Evolutionary conservation across 2,888 invertebrate genomes (phyloP), one percentile per base, ranked within the genome.

Genomic region (Furcula furcula): DNA sequence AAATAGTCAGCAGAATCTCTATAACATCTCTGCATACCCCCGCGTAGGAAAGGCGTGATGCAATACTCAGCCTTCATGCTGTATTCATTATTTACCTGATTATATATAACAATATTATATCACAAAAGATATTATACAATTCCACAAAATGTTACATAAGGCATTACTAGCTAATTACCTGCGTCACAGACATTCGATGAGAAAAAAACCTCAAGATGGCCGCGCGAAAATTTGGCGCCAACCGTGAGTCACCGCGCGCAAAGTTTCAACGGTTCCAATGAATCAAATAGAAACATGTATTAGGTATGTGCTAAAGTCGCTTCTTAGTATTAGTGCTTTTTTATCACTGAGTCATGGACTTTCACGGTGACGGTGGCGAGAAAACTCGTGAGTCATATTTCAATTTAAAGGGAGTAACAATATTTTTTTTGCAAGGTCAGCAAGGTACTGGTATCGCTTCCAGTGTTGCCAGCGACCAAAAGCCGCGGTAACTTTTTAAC

Each of bases 151-250:
- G 29, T 55, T 55, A 44, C 28, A 40, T 47, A 47, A 43, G 26
- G 29, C 21, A 14, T 26, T 9, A 26, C 14, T 9, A 31, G 40
- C 29, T 38, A 36, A 36, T 27, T 9, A 11, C 9, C n/a, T 7
- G 28, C 48, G 41, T 48, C 48, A 42, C 19, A 9, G 38, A 44
- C 48, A 46, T 52, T 51, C 30, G 38, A 33, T 34, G 34, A 38
- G 25, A 35, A 38, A 55, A 45, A 31, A 31, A 23, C 2, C 11
- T 34, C 20, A 58, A 58, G 23, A 58, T 56, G 55, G 55, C 47
- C 9, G 25, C 31, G 37, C 13, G 31, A 42, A 19, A 39, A 30
- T 43, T 51, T 48, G 45, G 52, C 59, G 56, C 44, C 53, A 48
- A 58, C 28, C 31, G 20, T 55, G 55, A 55, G 15, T 58, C 55